Evolutionary conservation across 2,888 invertebrate species (phyloP).

Genomic region (Megalurothrips usitatus): DNA sequence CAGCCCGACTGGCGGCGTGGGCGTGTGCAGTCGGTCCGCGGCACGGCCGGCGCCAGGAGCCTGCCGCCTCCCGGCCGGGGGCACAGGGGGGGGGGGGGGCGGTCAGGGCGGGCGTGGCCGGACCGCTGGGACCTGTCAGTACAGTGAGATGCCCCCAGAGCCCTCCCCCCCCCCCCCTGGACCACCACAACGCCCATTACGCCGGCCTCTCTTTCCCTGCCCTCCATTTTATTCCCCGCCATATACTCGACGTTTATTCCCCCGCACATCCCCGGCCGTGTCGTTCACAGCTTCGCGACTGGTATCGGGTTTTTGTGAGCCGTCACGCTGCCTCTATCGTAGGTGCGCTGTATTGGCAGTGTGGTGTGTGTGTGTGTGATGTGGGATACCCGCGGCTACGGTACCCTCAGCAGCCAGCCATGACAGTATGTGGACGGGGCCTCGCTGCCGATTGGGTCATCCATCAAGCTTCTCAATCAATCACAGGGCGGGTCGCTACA

Average conservation of each 20-base stretch:
- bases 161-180: neutral
- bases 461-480: conserved; percentile 15
- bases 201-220: neutral
- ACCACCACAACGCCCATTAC: conserved; percentile 4
- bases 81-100: neutral
- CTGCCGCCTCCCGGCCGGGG: neutral
- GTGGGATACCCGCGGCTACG: neutral
- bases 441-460: neutral
- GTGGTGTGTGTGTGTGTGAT: neutral
- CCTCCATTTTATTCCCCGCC: neutral
- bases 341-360: neutral
- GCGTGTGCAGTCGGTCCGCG: too few species aligned
- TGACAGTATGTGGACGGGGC: neutral
- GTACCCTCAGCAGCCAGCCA: too few species aligned
- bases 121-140: conserved; percentile 20
- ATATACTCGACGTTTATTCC: neutral
- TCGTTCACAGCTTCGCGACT: neutral
- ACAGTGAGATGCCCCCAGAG: neutral
- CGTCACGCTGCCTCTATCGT: too few species aligned
- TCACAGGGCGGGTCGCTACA: neutral
- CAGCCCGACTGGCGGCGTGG: too few species aligned
- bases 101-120: neutral
- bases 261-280: neutral
- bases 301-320: neutral
- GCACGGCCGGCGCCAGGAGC: too few species aligned